Percentiles rank a stretch among this genome's conserved stretches.
Conservation (phyloP, 2,888 invertebrate genomes). For the Lysandra bellargus region DNA sequence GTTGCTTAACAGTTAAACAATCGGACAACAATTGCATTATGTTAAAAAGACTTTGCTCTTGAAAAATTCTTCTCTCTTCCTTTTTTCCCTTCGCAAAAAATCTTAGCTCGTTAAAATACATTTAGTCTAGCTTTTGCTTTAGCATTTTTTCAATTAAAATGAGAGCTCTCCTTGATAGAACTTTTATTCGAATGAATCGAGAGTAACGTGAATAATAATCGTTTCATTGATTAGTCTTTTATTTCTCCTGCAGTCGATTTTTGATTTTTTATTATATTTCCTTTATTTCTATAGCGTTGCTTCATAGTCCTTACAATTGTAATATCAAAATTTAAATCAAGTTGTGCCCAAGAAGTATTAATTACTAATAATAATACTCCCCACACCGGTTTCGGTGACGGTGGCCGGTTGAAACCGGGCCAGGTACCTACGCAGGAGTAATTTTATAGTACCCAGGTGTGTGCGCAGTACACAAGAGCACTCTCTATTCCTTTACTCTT, state of each 20-base stretch:
- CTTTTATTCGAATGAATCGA: slow-evolving; percentile 31
- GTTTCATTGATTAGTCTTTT: slow-evolving; percentile 19
- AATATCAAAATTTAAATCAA: not conserved
- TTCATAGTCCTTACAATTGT: not conserved
- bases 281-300: not conserved
- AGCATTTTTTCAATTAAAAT: slow-evolving; percentile 35
- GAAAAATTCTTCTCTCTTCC: slow-evolving; percentile 28
- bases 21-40: not conserved
- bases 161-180: slow-evolving; percentile 30
- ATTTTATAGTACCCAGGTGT: too few species aligned
- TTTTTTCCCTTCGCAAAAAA: slow-evolving; percentile 19
- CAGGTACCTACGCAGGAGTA: too few species aligned
- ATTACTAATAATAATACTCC: too few species aligned
- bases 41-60: slow-evolving; percentile 35
- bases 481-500: too few species aligned
- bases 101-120: slow-evolving; percentile 36
- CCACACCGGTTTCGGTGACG: too few species aligned
- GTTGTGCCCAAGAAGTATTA: not conserved
- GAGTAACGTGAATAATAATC: slow-evolving; percentile 27
- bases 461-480: too few species aligned
- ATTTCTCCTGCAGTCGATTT: not conserved
- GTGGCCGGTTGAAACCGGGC: too few species aligned
- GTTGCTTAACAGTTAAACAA: not conserved
- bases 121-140: slow-evolving; percentile 33
- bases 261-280: slow-evolving; percentile 13